Percentiles rank a stretch among this genome's conserved stretches.
phyloP scores from a whole-genome alignment of 2,797 vertebrate genomes.

The Odontamblyopus rebecca region DNA sequence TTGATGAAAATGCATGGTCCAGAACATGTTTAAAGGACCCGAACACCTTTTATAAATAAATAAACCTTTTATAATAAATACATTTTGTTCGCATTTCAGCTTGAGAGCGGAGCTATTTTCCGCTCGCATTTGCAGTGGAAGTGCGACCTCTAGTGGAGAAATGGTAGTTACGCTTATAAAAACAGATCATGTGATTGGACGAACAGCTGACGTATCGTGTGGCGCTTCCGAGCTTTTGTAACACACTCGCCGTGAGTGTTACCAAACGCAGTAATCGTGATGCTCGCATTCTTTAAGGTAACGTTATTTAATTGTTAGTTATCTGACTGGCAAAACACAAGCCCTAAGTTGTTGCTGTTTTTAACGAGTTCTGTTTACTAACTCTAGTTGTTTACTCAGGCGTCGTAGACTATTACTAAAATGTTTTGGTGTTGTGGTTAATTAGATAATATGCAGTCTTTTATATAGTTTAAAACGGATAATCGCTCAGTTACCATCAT shows the following conservation, averaged over 20 bases:
- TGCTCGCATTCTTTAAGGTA: slow-evolving; percentile 11
- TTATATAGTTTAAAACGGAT: background rate
- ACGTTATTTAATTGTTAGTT: background rate
- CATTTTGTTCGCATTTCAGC: background rate
- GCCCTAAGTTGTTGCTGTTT: no score
- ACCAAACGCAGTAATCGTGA: slow-evolving; percentile 32
- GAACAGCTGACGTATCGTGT: slow-evolving; percentile 5
- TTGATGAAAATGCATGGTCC: background rate
- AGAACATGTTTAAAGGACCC: background rate
- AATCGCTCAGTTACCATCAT: background rate
- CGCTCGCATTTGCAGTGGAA: background rate
- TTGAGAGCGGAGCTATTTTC: background rate
- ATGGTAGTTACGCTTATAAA: fast-evolving
- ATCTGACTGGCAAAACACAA: background rate
- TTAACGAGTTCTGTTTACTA: no score
- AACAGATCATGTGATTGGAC: slow-evolving; percentile 40
- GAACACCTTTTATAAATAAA: background rate
- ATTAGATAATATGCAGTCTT: background rate
- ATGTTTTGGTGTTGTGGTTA: background rate
- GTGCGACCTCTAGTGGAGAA: slow-evolving; percentile 33
- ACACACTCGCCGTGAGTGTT: slow-evolving; percentile 19
- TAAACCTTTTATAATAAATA: background rate
- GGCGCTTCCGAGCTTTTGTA: slow-evolving; percentile 43
- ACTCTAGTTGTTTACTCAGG: background rate
- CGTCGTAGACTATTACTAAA: background rate